A percentile compares a stretch with the other conserved stretches of the same genome.
Conservation (phyloP, 2,888 invertebrate species). For the Caradrina kadenii region DNA sequence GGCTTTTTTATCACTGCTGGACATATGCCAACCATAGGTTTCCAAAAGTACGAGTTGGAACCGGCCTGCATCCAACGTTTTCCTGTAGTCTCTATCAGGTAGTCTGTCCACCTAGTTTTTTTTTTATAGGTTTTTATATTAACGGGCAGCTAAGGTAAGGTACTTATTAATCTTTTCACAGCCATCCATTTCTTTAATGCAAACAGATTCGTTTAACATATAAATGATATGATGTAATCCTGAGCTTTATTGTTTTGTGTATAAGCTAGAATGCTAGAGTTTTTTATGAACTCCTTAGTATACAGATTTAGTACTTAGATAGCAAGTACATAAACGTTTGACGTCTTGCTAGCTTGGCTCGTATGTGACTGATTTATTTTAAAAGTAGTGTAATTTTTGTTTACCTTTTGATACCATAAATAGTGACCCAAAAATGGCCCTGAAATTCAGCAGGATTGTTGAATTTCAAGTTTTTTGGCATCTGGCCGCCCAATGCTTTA, state of each 20-base stretch:
- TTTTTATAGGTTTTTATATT: too few species aligned
- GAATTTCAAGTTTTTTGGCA: too few species aligned
- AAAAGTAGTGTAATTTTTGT: constrained; percentile 35
- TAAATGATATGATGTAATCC: constrained; percentile 17
- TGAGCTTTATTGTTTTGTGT: constrained; percentile 43
- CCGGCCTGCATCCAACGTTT: too few species aligned
- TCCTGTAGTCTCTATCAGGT: too few species aligned
- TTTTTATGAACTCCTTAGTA: constrained; percentile 44
- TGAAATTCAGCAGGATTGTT: neutral
- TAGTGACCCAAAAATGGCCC: neutral
- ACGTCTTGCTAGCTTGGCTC: constrained; percentile 28
- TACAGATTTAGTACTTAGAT: constrained; percentile 49
- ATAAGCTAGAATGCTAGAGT: constrained; percentile 10
- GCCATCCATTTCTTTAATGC: neutral
- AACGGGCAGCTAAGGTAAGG: neutral
- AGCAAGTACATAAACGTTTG: constrained; percentile 29
- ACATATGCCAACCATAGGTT: too few species aligned
- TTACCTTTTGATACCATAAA: constrained; percentile 2
- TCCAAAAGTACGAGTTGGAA: too few species aligned
- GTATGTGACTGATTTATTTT: constrained; percentile 3
- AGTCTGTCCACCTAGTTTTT: too few species aligned
- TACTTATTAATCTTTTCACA: constrained; percentile 1
- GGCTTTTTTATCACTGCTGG: neutral
- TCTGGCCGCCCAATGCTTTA: too few species aligned
- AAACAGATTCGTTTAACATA: neutral